These are phyloP conservation scores for Trilocha varians DNA, from an alignment of 2,888 invertebrate species.

Conservation along the genomic window DNA sequence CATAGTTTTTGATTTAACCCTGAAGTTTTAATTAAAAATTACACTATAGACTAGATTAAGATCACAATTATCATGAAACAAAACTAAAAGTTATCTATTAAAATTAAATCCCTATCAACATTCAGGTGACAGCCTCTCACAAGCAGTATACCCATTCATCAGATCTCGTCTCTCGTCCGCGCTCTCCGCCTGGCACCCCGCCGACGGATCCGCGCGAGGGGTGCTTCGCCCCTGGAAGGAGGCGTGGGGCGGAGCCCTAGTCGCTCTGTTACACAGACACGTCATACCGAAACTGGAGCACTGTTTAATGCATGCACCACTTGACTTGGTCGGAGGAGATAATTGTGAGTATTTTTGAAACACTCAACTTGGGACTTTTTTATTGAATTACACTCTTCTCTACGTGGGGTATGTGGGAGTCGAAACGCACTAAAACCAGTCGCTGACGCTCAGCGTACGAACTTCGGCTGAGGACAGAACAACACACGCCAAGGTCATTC, in stretches of 20 bases:
- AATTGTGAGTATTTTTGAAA: conserved; percentile 38
- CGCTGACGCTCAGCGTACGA: no score
- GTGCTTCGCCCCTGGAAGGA: conserved; percentile 93
- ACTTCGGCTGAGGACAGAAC: no score
- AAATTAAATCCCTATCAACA: no score
- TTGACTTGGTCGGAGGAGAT: conserved; percentile 49
- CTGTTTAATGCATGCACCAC: conserved; percentile 68
- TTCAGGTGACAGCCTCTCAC: conserved; percentile 65
- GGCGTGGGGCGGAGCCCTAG: conserved; percentile 66
- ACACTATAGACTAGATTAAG: no score
- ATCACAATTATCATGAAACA: no score
- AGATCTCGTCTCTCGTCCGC: conserved; percentile 92
- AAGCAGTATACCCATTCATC: conserved; percentile 88
- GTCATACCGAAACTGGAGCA: conserved; percentile 91
- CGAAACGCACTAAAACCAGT: no score
- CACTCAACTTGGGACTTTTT: background rate
- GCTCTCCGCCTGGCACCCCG: conserved; percentile 95
- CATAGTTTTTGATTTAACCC: no score
- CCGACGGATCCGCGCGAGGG: conserved; percentile 91
- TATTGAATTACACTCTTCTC: no score
- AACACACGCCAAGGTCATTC: no score
- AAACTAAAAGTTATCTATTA: no score
- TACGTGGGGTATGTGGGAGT: no score
- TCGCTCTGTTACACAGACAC: conserved; percentile 85
- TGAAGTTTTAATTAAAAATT: no score